Evolutionary conservation across 1,140 invertebrate genomes (phyloP).

Genomic region (Alviniconcha marisindica): DNA sequence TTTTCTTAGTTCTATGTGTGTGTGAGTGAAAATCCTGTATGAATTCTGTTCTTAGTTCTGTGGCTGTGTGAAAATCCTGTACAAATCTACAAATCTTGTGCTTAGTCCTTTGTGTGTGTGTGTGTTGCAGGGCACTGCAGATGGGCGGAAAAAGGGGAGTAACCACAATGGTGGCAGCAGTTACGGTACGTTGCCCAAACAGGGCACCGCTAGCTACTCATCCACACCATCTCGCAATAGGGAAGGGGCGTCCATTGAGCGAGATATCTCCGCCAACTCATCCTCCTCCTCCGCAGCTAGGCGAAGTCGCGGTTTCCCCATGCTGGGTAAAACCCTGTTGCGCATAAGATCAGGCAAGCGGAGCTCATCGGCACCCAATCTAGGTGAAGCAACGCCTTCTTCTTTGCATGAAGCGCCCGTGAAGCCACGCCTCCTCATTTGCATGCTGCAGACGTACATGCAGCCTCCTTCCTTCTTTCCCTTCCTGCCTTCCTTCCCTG

Average conservation of each 20-base stretch:
- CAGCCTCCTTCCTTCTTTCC: constrained; percentile 19
- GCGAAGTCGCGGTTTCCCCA: constrained; percentile 77
- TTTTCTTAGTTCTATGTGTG: no score
- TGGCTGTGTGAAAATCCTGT: no score
- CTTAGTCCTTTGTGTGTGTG: neutral
- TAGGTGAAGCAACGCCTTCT: constrained; percentile 82
- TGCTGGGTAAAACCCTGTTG: constrained; percentile 84
- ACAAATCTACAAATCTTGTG: neutral
- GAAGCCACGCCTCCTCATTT: neutral
- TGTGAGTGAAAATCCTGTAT: no score
- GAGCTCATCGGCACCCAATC: constrained; percentile 92
- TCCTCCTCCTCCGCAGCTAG: constrained; percentile 28
- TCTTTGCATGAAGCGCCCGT: constrained; percentile 38
- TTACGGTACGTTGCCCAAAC: constrained; percentile 70
- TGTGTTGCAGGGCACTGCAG: constrained; percentile 64
- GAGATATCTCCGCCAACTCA: constrained; percentile 30
- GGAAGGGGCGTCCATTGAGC: constrained; percentile 54
- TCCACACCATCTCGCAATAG: constrained; percentile 45
- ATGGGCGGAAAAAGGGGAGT: constrained; percentile 74
- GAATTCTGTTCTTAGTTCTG: no score
- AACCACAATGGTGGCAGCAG: constrained; percentile 79
- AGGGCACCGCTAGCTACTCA: constrained; percentile 24
- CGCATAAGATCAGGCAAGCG: constrained; percentile 79
- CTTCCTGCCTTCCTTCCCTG: neutral
- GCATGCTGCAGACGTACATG: constrained; percentile 26